Base-by-base conservation (phyloP, 2,113 vertebrate species). In the Amphiprion percula region DNA sequence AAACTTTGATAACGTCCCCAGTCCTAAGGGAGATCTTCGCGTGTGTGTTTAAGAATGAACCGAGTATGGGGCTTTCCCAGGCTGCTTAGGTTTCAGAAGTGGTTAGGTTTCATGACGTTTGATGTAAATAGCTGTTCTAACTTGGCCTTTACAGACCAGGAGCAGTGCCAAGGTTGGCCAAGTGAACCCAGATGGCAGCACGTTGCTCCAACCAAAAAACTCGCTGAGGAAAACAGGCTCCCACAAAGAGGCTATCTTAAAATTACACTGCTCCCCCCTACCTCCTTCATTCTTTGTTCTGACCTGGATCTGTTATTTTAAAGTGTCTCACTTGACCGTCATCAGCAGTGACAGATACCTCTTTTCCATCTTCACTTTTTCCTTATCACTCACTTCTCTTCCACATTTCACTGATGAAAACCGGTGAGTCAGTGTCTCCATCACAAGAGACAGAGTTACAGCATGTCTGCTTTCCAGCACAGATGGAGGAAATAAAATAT, bases 111-210 rank as follows among this genome's bases (percentile, higher is more conserved):
- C 79, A 64, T 72, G 56, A 79, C 85, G 46, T 73, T 87, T 61
- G 74, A 88, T 88, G 87, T 83, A 84, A 89, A 87, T 87, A 75
- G 86, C 75, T 69, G 39, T 58, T 87, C 81, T 87, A 68, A 80
- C 68, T 89, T 68, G 80, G 81, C 77, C 67, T 86, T 79, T 54
- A 47, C 49, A 46, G 86, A 78, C 68, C 69, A 82, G 74, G 80
- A 77, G 61, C 52, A 1, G 68, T 79, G 90, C 88, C 89, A 90
- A 84, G 64, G 67, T 80, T 85, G 19, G 77, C 82, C 90, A 86
- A 92, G 83, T 89, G 86, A 91, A 92, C 89, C 84, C 90, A 89
- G 92, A 93, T 90, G 91, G 88, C 74, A 84, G 70, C 61, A 66
- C 74, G 76, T 84, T 71, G 12, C 58, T 68, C 52, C 56, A 56